A percentile compares a stretch with the other conserved stretches of the same genome.
Conservation (phyloP, 1,140 invertebrate genomes). For the Brachionus calyciflorus region DNA sequence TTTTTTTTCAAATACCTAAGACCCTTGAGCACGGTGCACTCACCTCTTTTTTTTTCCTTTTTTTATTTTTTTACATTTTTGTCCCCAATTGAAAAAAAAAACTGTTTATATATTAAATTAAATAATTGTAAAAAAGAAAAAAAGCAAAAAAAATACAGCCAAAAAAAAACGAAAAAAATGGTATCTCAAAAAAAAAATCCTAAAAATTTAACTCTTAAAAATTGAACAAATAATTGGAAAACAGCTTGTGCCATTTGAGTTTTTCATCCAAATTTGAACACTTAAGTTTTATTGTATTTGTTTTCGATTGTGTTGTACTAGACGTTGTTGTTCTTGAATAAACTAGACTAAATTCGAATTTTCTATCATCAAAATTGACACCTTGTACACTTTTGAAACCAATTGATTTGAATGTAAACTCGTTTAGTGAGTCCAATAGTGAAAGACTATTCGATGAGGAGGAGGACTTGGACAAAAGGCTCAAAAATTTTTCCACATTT, state of each 20-base stretch:
- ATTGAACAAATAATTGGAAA: slow-evolving; percentile 11
- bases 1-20: neutral
- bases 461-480: slow-evolving; percentile 3
- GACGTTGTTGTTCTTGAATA: slow-evolving; percentile 17
- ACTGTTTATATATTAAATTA: slow-evolving; percentile 4
- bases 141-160: too few relatives aligned
- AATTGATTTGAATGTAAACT: slow-evolving; percentile 33
- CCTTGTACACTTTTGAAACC: neutral
- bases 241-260: slow-evolving; percentile 13
- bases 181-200: neutral
- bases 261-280: slow-evolving; percentile 5
- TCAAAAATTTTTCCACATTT: slow-evolving; percentile 30
- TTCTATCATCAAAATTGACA: neutral
- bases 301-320: neutral
- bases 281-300: neutral
- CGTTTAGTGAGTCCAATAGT: neutral
- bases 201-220: slow-evolving; percentile 3
- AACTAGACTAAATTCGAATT: neutral
- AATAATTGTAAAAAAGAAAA: slow-evolving; percentile 30
- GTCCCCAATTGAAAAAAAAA: neutral
- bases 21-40: too few relatives aligned
- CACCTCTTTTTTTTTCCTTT: neutral
- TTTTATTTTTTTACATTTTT: slow-evolving; percentile 21
- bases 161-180: slow-evolving; percentile 19
- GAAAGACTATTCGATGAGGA: slow-evolving; percentile 1